These are phyloP conservation scores for Aethina tumida DNA, from an alignment of 1,140 invertebrate genomes.

Conservation along the genomic window DNA sequence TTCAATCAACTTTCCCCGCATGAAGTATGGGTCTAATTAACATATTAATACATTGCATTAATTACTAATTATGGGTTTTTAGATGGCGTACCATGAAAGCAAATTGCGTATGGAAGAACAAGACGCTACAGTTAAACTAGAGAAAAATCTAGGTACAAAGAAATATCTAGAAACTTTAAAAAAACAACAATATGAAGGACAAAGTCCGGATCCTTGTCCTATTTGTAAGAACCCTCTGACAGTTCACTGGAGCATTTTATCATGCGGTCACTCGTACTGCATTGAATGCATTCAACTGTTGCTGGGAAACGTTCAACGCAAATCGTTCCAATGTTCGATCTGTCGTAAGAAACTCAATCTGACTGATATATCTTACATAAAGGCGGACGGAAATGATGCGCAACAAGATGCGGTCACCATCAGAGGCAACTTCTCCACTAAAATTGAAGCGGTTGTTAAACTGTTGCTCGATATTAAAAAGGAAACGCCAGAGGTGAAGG, in stretches of 20 bases:
- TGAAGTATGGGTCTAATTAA: constrained; percentile 35
- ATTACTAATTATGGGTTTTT: constrained; percentile 13
- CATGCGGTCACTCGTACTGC: constrained; percentile 61
- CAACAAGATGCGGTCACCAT: constrained; percentile 25
- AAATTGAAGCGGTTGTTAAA: constrained; percentile 58
- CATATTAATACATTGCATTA: neutral
- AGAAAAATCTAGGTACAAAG: constrained; percentile 38
- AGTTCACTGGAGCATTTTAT: constrained; percentile 53
- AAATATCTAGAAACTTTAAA: constrained; percentile 38
- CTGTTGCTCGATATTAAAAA: constrained; percentile 46
- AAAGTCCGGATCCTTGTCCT: constrained; percentile 54
- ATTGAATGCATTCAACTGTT: constrained; percentile 46
- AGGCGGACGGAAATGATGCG: constrained; percentile 33
- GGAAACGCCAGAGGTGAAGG: constrained; percentile 50
- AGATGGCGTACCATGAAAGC: constrained; percentile 27
- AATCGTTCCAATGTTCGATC: constrained; percentile 46
- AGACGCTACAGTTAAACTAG: constrained; percentile 19
- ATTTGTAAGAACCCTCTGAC: constrained; percentile 52
- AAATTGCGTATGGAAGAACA: constrained; percentile 28
- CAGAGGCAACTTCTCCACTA: constrained; percentile 57
- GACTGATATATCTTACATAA: constrained; percentile 50
- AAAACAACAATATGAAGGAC: constrained; percentile 30
- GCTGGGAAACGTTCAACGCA: constrained; percentile 21
- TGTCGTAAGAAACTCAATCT: constrained; percentile 49
- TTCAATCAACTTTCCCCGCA: constrained; percentile 40